A percentile compares a stretch with the other conserved stretches of the same genome.
phyloP scores from a whole-genome alignment of 1,140 invertebrate genomes.

The Drosophila suzukii region DNA sequence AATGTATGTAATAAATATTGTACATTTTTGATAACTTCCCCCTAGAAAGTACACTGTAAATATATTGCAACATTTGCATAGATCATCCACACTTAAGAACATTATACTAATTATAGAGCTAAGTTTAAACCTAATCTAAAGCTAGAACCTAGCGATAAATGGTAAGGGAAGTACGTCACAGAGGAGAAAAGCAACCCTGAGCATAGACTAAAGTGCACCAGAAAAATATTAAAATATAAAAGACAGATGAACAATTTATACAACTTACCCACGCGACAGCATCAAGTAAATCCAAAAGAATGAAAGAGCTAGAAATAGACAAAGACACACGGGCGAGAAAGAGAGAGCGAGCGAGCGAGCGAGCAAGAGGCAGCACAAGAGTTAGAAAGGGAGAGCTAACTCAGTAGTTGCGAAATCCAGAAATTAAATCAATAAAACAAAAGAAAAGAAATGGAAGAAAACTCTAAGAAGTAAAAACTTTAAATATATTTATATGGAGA shows the following conservation, averaged over 20 bases:
- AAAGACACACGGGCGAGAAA: slow-evolving; percentile 13
- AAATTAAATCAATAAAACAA: slow-evolving; percentile 48
- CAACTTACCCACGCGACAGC: slow-evolving; percentile 76
- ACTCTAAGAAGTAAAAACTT: slow-evolving; percentile 29
- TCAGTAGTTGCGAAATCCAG: slow-evolving; percentile 46
- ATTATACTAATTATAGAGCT: slow-evolving; percentile 35
- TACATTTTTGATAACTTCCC: slow-evolving; percentile 76
- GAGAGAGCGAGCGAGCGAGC: slow-evolving; percentile 26
- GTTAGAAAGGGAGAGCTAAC: slow-evolving; percentile 51
- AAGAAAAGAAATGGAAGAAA: slow-evolving; percentile 21
- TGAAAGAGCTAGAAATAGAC: slow-evolving; percentile 28
- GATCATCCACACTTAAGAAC: slow-evolving; percentile 43
- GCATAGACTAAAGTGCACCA: slow-evolving; percentile 78
- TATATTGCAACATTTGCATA: slow-evolving; percentile 58
- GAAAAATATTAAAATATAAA: slow-evolving; percentile 3
- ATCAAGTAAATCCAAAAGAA: slow-evolving; percentile 43
- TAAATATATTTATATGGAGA: slow-evolving; percentile 73
- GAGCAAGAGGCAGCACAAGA: slow-evolving; percentile 28
- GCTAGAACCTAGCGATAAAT: slow-evolving; percentile 46
- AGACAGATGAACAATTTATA: slow-evolving; percentile 52
- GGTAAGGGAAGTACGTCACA: neutral
- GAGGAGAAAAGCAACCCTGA: slow-evolving; percentile 70
- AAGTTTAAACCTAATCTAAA: slow-evolving; percentile 59
- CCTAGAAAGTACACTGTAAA: slow-evolving; percentile 71
- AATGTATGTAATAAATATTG: slow-evolving; percentile 75